A percentile compares a stretch with the other conserved stretches of the same genome.
These are phyloP conservation scores for Pogona vitticeps DNA, from an alignment of 2,113 vertebrate genomes.

Conservation along the genomic window DNA sequence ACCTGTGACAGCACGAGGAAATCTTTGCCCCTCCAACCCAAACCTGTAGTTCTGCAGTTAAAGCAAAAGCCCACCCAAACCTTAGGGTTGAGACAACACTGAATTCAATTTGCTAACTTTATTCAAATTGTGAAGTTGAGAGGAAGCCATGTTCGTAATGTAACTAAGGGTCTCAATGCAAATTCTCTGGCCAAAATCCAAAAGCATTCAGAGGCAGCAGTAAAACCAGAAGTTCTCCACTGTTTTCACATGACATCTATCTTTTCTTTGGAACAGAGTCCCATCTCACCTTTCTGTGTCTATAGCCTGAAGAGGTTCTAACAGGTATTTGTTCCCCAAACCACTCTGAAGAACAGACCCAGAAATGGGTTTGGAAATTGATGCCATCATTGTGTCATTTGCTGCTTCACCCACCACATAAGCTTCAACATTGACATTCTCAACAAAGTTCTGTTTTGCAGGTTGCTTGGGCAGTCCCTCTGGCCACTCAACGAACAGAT, in stretches of 20 bases:
- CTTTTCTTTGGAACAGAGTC: background rate
- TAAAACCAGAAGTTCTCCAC: too few species aligned
- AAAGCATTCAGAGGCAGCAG: too few species aligned
- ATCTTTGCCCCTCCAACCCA: background rate
- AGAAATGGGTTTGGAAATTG: conserved; percentile 68
- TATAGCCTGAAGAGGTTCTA: conserved; percentile 75
- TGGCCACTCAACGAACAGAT: conserved; percentile 32
- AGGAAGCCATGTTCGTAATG: background rate
- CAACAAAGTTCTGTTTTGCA: conserved; percentile 48
- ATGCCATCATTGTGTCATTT: conserved; percentile 57
- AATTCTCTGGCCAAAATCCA: background rate
- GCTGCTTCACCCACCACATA: conserved; percentile 59
- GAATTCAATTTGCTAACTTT: background rate
- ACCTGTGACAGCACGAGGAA: background rate
- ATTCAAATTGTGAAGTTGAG: background rate
- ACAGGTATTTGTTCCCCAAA: conserved; percentile 64
- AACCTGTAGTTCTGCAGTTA: background rate
- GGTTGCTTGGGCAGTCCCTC: conserved; percentile 22
- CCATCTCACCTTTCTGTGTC: conserved; percentile 80
- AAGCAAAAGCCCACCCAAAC: background rate
- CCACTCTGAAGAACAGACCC: conserved; percentile 44
- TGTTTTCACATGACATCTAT: background rate
- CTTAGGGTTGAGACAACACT: background rate
- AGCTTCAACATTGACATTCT: conserved; percentile 58
- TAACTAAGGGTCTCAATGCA: background rate